These are phyloP conservation scores for Triops cancriformis DNA, from an alignment of 1,140 invertebrate genomes.

Conservation along the genomic window DNA sequence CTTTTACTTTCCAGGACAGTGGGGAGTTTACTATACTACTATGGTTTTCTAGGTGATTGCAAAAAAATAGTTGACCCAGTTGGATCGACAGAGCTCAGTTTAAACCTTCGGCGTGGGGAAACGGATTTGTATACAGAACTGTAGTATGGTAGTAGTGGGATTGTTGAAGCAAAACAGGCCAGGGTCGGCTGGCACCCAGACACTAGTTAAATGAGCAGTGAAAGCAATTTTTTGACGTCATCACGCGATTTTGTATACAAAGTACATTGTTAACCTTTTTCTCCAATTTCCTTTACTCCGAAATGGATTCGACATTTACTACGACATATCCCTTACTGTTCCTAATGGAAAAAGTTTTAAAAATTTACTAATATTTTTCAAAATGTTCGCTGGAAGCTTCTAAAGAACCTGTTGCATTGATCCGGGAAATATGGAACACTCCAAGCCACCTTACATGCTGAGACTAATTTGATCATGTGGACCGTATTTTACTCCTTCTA, in stretches of 20 bases:
- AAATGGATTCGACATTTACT: too few relatives aligned
- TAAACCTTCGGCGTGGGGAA: not conserved
- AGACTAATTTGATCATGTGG: not conserved
- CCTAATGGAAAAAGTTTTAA: too few relatives aligned
- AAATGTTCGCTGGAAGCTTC: too few relatives aligned
- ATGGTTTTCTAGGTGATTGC: not conserved
- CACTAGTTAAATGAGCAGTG: not conserved
- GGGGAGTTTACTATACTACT: not conserved
- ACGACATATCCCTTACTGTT: too few relatives aligned
- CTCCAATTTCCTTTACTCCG: too few relatives aligned
- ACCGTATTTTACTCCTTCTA: not conserved
- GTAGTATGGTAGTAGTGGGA: not conserved
- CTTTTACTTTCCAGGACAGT: not conserved
- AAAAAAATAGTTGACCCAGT: conserved; percentile 12
- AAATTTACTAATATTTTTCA: too few relatives aligned
- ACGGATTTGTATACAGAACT: too few relatives aligned
- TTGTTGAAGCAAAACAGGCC: conserved; percentile 20
- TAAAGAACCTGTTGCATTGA: too few relatives aligned
- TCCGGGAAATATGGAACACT: too few relatives aligned
- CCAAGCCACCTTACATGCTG: too few relatives aligned
- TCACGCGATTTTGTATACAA: not conserved
- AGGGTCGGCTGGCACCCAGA: conserved; percentile 15
- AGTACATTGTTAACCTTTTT: too few relatives aligned
- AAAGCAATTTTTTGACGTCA: conserved; percentile 11
- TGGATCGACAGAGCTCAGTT: not conserved